These are phyloP conservation scores for Silurus glanis DNA, from an alignment of 2,113 vertebrate species.

Conservation along the genomic window DNA sequence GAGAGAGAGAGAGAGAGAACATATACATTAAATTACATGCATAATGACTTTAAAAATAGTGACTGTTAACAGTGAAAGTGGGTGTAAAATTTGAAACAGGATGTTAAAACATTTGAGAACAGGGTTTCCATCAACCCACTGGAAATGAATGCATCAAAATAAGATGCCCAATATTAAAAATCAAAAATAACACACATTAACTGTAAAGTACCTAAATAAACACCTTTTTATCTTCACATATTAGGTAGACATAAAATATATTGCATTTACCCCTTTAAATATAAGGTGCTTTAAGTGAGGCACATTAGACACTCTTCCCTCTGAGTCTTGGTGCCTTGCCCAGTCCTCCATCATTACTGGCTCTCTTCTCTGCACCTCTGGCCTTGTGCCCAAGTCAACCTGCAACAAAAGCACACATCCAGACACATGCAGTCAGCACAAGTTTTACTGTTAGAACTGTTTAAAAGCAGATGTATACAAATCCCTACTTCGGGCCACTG, in stretches of 20 bases:
- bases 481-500: not conserved
- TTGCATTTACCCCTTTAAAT: slow-evolving; percentile 85
- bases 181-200: not conserved
- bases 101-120: not conserved
- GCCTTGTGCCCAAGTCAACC: slow-evolving; percentile 87
- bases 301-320: slow-evolving; percentile 81
- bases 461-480: not conserved
- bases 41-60: not conserved
- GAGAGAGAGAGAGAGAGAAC: not conserved
- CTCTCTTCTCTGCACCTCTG: slow-evolving; percentile 79
- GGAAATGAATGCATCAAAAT: not conserved
- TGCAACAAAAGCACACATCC: slow-evolving; percentile 62
- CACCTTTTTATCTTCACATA: not conserved
- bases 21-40: not conserved
- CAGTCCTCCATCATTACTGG: slow-evolving; percentile 84
- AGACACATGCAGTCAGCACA: not conserved
- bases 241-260: not conserved
- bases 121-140: not conserved
- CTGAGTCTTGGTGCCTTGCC: slow-evolving; percentile 81
- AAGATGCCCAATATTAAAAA: not conserved
- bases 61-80: not conserved
- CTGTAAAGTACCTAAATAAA: not conserved
- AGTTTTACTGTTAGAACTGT: not conserved
- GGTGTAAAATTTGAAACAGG: not conserved
- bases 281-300: slow-evolving; percentile 79